Base-by-base conservation (phyloP, 2,888 invertebrate genomes). In the Megastigmus dorsalis region DNA sequence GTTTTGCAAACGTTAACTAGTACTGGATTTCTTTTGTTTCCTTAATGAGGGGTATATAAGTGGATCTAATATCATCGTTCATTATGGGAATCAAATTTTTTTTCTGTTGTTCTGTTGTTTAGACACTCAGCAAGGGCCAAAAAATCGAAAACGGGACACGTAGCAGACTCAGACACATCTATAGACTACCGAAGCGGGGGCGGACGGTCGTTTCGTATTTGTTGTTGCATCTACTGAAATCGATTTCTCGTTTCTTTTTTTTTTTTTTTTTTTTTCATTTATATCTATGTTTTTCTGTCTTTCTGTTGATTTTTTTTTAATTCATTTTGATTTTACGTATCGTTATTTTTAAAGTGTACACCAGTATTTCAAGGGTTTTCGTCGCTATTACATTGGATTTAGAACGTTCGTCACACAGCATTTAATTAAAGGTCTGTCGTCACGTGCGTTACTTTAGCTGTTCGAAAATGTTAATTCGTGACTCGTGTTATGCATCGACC, bases 131-230 rank as follows among this genome's bases (percentile, higher is more conserved):
- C 55, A 68, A 70, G 45, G 59, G 59, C 10, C 55, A 66, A 62
- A 65, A 75, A 78, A 77, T 75, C 54, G 54, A 78, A 81, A 81
- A 83, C 80, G 80, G 77, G 81, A 84, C 84, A 86, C 86, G 84
- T 85, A 86, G 84, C 87, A 87, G 84, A 87, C 86, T 85, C 83
- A 85, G 83, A 85, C 84, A 85, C 80, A 85, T 74, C 66, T 81
- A 79, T 85, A 81, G 65, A 82, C 86, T 87, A 87, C 85, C 79
- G 75, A 84, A 83, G 83, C 84, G 80, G 77, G 79, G 82, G 80
- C 79, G 81, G 84, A 78, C 82, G 83, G 80, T 80, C 76, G 79
- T 78, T 71, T 67, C 48, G 26, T 68, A n/a, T n/a, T n/a, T n/a
- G n/a, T n/a, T n/a, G n/a, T n/a, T n/a, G n/a, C n/a, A n/a, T n/a